Percentiles rank a stretch among this genome's conserved stretches.
Conservation (phyloP, 2,888 invertebrate genomes). For the Microdon myrmicae region DNA sequence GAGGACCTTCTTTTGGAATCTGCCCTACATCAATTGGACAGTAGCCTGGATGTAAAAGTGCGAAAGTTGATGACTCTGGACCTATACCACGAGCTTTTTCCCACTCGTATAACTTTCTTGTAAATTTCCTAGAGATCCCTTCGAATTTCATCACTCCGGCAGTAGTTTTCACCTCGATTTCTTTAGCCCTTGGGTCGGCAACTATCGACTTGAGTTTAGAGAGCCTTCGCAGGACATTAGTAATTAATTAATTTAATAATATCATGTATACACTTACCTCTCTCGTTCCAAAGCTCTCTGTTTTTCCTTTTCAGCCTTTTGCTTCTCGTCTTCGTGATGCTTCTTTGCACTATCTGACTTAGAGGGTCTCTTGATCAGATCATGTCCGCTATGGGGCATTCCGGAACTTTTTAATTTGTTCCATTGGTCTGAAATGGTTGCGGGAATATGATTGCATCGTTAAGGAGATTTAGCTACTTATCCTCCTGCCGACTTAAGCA, state of each 20-base stretch:
- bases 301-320: constrained; percentile 72
- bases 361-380: constrained; percentile 60
- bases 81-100: constrained; percentile 87
- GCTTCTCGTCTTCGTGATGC: constrained; percentile 63
- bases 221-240: constrained; percentile 56
- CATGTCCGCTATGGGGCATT: constrained; percentile 66
- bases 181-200: constrained; percentile 71
- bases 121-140: constrained; percentile 88
- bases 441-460: too few relatives aligned
- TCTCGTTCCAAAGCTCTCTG: constrained; percentile 73
- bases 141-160: constrained; percentile 86
- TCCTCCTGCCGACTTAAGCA: too few relatives aligned
- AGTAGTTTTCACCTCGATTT: constrained; percentile 84
- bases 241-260: neutral
- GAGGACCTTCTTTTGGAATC: constrained; percentile 61
- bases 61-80: constrained; percentile 86
- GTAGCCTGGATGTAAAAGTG: constrained; percentile 74
- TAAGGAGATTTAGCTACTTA: too few relatives aligned
- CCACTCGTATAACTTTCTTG: constrained; percentile 91
- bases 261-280: constrained; percentile 33
- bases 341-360: constrained; percentile 58
- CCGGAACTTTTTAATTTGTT: constrained; percentile 78
- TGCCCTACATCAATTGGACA: constrained; percentile 65
- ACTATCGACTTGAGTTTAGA: constrained; percentile 69
- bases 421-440: constrained; percentile 76